Evolutionary conservation across 1,140 invertebrate species (phyloP), one percentile per base, ranked within the genome.

Genomic region (Telenomus remus): DNA sequence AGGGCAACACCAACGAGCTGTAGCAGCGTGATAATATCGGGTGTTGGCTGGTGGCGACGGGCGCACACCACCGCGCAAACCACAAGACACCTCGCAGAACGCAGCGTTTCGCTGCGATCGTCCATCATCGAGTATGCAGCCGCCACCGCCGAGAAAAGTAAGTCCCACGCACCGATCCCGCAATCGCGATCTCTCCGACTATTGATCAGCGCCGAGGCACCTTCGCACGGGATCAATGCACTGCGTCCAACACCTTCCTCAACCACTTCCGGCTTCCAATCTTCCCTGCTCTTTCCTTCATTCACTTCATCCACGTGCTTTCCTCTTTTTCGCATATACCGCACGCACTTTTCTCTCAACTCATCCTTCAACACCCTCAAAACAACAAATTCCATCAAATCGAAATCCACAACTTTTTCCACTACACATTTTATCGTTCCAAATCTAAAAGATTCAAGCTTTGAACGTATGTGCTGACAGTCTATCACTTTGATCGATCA

Each of bases 81-180:
- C 4, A 48, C 37, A 12, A 39, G 34, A 44, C 9, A n/a, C 2
- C 35, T 44, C 49, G 35, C 35, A 55, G 39, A n/a, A 12, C 57
- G 51, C 54, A 43, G 56, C 51, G 14, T 46, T 72, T 68, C 64
- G 61, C 73, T 72, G 73, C 65, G 43, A 63, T 46, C 63, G 39
- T 53, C 63, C 63, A 78, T 83, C 60, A 72, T 82, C 80, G 87
- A 90, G 83, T 88, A 93, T 93, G 92, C 92, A 93, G 89, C 92
- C 92, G 76, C 92, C 92, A 73, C 92, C 92, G 83, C 70, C 70
- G 63, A 92, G 92, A 89, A 93, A 93, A 91, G 92, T 93, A 88
- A 91, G 85, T 81, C 9, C 51, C 44, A 51, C 37, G 19, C 47
- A 15, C 11, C 35, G 56, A 42, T 42, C 27, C 13, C 35, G 34